Conservation (phyloP, 2,888 invertebrate species). For the Linyphia triangularis region DNA sequence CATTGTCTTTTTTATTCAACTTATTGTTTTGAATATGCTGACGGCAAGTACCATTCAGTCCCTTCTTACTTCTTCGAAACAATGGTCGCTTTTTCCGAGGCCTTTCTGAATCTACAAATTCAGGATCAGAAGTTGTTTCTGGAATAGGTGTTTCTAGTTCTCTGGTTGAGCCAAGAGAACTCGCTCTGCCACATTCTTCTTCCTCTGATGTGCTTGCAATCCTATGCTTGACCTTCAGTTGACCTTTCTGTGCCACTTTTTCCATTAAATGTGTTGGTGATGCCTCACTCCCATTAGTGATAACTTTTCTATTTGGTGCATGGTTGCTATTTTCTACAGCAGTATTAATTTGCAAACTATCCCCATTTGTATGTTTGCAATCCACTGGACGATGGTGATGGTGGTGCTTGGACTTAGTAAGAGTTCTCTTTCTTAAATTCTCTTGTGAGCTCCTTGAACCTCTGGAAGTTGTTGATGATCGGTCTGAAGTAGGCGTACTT, state of each 20-base stretch:
- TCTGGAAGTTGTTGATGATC: constrained; percentile 69
- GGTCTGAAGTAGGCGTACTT: constrained; percentile 70
- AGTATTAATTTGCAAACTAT: constrained; percentile 17
- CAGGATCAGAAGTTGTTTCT: constrained; percentile 70
- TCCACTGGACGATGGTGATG: constrained; percentile 61
- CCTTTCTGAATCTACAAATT: constrained; percentile 64
- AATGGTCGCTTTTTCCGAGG: constrained; percentile 63
- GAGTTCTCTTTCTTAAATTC: constrained; percentile 63
- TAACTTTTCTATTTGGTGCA: constrained; percentile 21
- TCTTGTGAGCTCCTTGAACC: constrained; percentile 69
- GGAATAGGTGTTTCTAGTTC: constrained; percentile 52
- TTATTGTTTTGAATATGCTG: constrained; percentile 73
- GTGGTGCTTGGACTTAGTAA: constrained; percentile 56
- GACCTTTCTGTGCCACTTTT: constrained; percentile 15
- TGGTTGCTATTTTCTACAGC: constrained; percentile 24
- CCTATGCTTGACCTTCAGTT: constrained; percentile 15
- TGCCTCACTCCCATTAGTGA: constrained; percentile 35
- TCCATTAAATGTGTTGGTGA: constrained; percentile 44
- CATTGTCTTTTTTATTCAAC: constrained; percentile 58
- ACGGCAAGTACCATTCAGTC: constrained; percentile 69
- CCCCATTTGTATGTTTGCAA: constrained; percentile 57
- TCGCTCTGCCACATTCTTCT: constrained; percentile 65
- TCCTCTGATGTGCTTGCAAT: constrained; percentile 67
- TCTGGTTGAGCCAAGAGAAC: constrained; percentile 69
- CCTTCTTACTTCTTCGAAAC: constrained; percentile 65